Percentiles rank a stretch among this genome's conserved stretches.
phyloP scores from a whole-genome alignment of 2,888 invertebrate genomes.

The Orchestes rusci region DNA sequence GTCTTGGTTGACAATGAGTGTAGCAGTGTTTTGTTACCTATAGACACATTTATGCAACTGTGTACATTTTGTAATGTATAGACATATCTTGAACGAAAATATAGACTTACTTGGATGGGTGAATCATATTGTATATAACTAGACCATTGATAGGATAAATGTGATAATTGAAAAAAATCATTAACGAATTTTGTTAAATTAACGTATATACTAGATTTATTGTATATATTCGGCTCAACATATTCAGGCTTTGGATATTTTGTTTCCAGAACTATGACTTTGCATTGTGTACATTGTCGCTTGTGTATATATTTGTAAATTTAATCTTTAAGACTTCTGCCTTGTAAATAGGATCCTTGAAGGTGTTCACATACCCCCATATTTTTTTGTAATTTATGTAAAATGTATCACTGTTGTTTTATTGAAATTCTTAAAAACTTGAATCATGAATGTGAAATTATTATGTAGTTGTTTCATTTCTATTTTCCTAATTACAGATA shows the following conservation, averaged over 20 bases:
- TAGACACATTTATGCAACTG: too few relatives aligned
- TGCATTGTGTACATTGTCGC: too few relatives aligned
- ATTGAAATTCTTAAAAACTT: slow-evolving; percentile 21
- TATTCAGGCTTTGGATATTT: too few relatives aligned
- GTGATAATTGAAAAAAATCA: slow-evolving; percentile 9
- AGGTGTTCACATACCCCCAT: slow-evolving; percentile 22
- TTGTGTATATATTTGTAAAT: slow-evolving; percentile 22
- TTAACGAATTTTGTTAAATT: slow-evolving; percentile 2
- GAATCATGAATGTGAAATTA: slow-evolving; percentile 24
- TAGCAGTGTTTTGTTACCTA: too few relatives aligned
- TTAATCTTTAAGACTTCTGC: slow-evolving; percentile 29
- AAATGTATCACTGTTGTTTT: slow-evolving; percentile 24
- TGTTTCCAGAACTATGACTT: too few relatives aligned
- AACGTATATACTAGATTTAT: not conserved
- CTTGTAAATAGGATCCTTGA: slow-evolving; percentile 34
- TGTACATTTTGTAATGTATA: too few relatives aligned
- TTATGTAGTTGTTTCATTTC: too few relatives aligned
- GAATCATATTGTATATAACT: not conserved
- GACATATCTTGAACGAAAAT: not conserved
- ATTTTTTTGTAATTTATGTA: slow-evolving; percentile 26
- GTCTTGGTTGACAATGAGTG: too few relatives aligned
- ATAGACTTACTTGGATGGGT: too few relatives aligned
- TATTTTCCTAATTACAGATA: too few relatives aligned
- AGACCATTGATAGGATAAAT: slow-evolving; percentile 4
- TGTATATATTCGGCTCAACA: not conserved